A percentile compares a stretch with the other conserved stretches of the same genome.
These are phyloP conservation scores for Mirounga angustirostris DNA, from an alignment of 2,113 vertebrate genomes.

Conservation along the genomic window DNA sequence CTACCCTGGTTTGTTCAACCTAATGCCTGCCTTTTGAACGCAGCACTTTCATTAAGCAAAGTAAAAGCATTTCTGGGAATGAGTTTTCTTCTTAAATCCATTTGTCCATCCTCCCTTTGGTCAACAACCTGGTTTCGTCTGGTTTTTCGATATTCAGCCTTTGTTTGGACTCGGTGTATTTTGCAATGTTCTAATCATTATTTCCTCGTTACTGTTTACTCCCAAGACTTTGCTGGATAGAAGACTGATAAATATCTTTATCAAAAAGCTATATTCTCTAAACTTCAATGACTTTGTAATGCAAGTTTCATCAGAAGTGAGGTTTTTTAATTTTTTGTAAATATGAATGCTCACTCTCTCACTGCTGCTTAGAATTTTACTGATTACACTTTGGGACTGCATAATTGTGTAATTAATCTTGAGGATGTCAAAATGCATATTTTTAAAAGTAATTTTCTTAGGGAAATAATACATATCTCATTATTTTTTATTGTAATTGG, in stretches of 20 bases:
- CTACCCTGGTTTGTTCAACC: background rate
- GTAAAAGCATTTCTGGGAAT: constrained; percentile 39
- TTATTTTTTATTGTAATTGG: constrained; percentile 73
- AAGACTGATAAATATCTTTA: constrained; percentile 57
- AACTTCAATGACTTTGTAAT: constrained; percentile 56
- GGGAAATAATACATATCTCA: constrained; percentile 72
- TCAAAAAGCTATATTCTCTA: constrained; percentile 48
- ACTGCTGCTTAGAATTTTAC: constrained; percentile 70
- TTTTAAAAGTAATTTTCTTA: constrained; percentile 80
- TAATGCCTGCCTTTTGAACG: background rate
- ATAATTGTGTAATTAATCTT: constrained; percentile 78
- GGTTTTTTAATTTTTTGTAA: constrained; percentile 62
- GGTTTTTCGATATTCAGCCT: constrained; percentile 23
- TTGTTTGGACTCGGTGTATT: constrained; percentile 41
- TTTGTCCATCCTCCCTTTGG: constrained; percentile 22
- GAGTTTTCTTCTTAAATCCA: background rate
- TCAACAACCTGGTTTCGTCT: background rate
- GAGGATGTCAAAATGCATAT: constrained; percentile 59
- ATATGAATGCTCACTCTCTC: constrained; percentile 58
- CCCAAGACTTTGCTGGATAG: background rate
- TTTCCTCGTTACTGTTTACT: constrained; percentile 32
- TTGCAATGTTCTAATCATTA: constrained; percentile 23
- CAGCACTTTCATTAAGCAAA: background rate
- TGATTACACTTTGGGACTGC: constrained; percentile 69
- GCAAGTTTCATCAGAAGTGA: constrained; percentile 46